phyloP scores from a whole-genome alignment of 2,797 vertebrate species.

The Gastrophryne carolinensis region DNA sequence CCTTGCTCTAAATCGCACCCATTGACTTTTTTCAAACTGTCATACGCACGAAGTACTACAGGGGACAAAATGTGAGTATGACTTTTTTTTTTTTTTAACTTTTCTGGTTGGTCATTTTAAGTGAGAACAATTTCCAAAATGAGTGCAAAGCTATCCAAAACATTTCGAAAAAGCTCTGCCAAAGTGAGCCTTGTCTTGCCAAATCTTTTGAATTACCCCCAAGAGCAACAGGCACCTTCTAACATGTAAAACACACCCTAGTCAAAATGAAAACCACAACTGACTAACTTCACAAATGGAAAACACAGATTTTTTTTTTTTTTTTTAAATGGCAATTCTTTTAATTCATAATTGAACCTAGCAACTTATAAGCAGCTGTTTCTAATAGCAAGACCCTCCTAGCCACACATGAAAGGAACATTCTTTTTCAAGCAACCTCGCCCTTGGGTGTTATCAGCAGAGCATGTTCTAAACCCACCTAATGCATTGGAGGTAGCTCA shows the following conservation, averaged over 20 bases:
- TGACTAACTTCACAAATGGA: constrained; percentile 66
- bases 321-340: constrained; percentile 88
- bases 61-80: no score
- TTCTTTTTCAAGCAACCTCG: constrained; percentile 77
- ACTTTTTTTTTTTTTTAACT: no score
- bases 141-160: no score
- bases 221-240: no score
- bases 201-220: no score
- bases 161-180: no score
- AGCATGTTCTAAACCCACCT: constrained; percentile 84
- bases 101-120: no score
- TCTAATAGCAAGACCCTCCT: constrained; percentile 77
- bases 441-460: constrained; percentile 93
- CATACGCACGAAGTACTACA: no score
- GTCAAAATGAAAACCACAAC: constrained; percentile 63
- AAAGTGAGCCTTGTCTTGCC: no score
- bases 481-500: constrained; percentile 89
- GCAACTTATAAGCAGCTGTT: constrained; percentile 84
- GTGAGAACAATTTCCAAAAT: no score
- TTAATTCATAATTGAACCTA: constrained; percentile 88
- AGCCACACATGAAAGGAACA: constrained; percentile 79
- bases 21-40: no score
- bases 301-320: constrained; percentile 81
- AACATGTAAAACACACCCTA: constrained; percentile 60
- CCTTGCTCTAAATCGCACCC: no score